Conservation (phyloP, 2,888 invertebrate genomes). For the Eupithecia inturbata region DNA sequence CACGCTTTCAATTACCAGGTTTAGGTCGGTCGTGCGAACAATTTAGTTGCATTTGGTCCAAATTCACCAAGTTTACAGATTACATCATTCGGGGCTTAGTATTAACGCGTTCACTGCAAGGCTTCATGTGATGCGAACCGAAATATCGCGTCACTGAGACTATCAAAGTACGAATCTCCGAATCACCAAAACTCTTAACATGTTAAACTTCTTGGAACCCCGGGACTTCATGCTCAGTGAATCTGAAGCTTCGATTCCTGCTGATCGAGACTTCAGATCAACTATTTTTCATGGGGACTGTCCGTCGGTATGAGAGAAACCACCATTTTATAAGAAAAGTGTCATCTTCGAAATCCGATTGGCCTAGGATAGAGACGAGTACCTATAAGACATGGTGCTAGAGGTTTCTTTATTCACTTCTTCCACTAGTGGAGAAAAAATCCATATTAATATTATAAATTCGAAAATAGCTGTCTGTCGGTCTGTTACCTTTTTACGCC, state of each 20-base stretch:
- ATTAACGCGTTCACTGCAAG: neutral
- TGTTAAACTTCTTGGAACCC: neutral
- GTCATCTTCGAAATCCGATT: too few species aligned
- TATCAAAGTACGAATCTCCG: neutral
- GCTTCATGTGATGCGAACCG: neutral
- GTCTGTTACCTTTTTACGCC: too few species aligned
- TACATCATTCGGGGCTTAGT: neutral
- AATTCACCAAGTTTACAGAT: neutral
- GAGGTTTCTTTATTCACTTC: too few species aligned
- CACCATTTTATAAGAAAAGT: neutral
- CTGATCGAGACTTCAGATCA: too few species aligned
- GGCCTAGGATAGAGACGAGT: too few species aligned
- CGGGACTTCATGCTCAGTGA: neutral
- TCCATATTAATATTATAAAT: too few species aligned
- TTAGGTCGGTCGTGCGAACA: neutral
- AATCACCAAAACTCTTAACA: neutral
- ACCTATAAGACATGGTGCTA: too few species aligned
- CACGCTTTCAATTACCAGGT: conserved; percentile 27
- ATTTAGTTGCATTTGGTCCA: neutral
- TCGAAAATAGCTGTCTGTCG: too few species aligned
- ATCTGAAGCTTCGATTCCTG: too few species aligned
- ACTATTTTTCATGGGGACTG: neutral
- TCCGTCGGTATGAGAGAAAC: neutral
- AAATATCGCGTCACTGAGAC: neutral
- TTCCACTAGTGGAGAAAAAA: too few species aligned